These are phyloP conservation scores for Natator depressus DNA, from an alignment of 2,113 vertebrate genomes.

Conservation along the genomic window DNA sequence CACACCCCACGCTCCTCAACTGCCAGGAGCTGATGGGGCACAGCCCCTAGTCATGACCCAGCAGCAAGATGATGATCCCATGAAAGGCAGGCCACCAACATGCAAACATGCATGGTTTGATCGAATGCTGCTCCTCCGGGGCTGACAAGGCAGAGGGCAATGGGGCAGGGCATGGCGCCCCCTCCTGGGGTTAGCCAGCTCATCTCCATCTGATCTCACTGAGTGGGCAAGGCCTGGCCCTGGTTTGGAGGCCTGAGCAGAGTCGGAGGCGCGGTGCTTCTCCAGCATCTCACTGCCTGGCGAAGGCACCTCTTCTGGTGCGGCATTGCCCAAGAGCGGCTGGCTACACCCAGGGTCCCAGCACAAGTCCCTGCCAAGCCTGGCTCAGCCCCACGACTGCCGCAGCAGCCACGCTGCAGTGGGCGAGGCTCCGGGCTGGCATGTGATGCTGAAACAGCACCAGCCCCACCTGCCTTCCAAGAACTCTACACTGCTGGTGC, in stretches of 20 bases:
- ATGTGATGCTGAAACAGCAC: neutral
- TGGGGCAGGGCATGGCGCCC: no score
- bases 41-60: no score
- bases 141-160: neutral
- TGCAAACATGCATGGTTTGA: no score
- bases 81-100: no score
- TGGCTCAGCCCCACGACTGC: no score
- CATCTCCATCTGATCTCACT: neutral
- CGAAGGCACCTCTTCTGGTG: neutral
- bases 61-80: no score
- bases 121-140: neutral
- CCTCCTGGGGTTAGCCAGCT: neutral
- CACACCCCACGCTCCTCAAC: no score
- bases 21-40: no score
- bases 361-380: no score
- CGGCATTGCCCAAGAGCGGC: neutral
- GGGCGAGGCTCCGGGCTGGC: neutral
- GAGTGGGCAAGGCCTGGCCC: no score
- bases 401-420: neutral
- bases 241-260: neutral
- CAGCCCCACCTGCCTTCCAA: neutral
- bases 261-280: neutral
- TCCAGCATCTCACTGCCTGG: neutral
- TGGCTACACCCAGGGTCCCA: no score
- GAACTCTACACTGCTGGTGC: no score